Conservation (phyloP, 2,113 vertebrate species). For the Engraulis encrasicolus region DNA sequence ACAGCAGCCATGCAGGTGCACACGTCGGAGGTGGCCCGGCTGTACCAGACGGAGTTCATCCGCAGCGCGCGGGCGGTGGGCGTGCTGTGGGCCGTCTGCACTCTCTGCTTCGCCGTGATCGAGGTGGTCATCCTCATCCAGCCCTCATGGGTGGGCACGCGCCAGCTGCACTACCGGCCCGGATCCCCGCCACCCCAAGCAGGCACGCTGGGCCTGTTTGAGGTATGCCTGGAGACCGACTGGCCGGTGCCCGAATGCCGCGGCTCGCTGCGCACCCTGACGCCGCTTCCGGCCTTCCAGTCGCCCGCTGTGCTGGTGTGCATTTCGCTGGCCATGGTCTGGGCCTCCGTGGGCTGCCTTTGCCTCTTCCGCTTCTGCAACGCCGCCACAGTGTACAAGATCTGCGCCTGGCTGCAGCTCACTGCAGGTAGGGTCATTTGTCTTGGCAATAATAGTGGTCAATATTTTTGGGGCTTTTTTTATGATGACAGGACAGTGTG, state of each 20-base stretch:
- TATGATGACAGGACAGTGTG: too few relatives aligned
- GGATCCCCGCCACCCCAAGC: slow-evolving; percentile 48
- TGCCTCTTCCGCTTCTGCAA: slow-evolving; percentile 82
- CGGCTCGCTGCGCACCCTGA: slow-evolving; percentile 73
- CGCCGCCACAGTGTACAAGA: slow-evolving; percentile 81
- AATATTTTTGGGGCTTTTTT: too few relatives aligned
- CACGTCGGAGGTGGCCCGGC: slow-evolving; percentile 70
- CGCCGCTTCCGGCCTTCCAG: slow-evolving; percentile 81
- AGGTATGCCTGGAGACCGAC: slow-evolving; percentile 79
- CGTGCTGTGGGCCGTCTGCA: slow-evolving; percentile 80
- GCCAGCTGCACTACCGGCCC: slow-evolving; percentile 51
- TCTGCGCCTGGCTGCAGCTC: slow-evolving; percentile 84
- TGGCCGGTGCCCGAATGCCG: slow-evolving; percentile 76
- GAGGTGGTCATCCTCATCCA: slow-evolving; percentile 82
- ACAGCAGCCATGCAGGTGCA: slow-evolving; percentile 59
- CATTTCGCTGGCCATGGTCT: slow-evolving; percentile 77
- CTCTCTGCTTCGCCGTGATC: slow-evolving; percentile 81
- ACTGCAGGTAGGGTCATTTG: slow-evolving; percentile 71
- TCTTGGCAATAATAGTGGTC: neutral
- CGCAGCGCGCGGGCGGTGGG: slow-evolving; percentile 80
- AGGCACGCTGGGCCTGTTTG: slow-evolving; percentile 80
- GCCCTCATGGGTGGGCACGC: slow-evolving; percentile 80
- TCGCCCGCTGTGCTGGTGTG: slow-evolving; percentile 80
- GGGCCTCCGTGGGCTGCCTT: slow-evolving; percentile 78
- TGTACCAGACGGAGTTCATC: slow-evolving; percentile 84